Evolutionary conservation across 2,113 vertebrate species (phyloP), one percentile per base, ranked within the genome.

Genomic region (Myrmecophaga tridactyla): DNA sequence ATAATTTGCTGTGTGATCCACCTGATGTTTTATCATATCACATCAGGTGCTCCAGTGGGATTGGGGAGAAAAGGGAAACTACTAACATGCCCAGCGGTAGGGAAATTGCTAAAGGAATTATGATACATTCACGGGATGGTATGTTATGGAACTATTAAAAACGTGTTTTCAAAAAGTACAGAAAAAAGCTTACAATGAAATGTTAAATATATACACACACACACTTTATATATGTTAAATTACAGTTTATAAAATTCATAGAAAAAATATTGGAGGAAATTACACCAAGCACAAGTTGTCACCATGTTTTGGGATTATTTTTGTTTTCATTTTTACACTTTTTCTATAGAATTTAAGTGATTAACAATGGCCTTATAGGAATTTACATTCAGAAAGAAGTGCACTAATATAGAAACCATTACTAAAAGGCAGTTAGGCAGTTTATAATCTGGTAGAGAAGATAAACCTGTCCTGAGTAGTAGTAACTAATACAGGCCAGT

Each of bases 281-380:
- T 70, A 62, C 0, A 23, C 31, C 39, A 60, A 43, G 60, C 7
- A 41, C 14, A 46, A 43, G 53, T 62, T 75, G 21, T 41, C 7
- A 56, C 23, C 51, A 34, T 20, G 58, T 75, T 86, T 86, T 81
- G 43, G 9, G 18, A 82, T 92, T 69, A 48, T 62, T 70, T 56
- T 96, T 73, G 20, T 82, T 62, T 29, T 67, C 12, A 82, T 87
- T 17, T 90, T 90, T 41, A 89, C 23, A 63, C 13, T 51, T 87
- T 92, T 56, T 82, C 20, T 86, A 4, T 83, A 51, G 27, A 92
- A 94, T 92, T 89, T 58, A 94, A 94, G 51, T 90, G 63, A 46
- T 72, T 90, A 87, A 60, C 41, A 73, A 9, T 83, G 39, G 39
- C 10, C 46, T 77, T 70, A 43, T 6, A 56, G 60, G 63, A 34